Evolutionary conservation across 2,888 invertebrate species (phyloP).

Genomic region (Ypsolopha sequella): DNA sequence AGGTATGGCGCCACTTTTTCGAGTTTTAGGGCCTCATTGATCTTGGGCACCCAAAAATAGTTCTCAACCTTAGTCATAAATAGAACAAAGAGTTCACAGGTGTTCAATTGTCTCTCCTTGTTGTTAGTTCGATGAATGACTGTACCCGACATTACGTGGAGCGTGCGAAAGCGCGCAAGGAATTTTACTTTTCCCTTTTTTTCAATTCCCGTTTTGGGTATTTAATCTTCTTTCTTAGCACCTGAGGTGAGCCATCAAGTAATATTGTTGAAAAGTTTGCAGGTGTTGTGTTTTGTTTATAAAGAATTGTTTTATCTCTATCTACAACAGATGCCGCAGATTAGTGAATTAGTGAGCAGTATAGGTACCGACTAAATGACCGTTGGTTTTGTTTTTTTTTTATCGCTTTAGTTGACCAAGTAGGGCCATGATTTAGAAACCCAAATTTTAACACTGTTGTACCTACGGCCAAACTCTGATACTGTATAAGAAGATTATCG

Average conservation of each 20-base stretch:
- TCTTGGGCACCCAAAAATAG: no score
- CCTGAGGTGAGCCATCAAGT: background rate
- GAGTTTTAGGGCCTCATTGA: no score
- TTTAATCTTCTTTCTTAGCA: background rate
- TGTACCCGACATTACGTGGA: background rate
- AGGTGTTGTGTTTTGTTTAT: background rate
- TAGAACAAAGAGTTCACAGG: background rate
- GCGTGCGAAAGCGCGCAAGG: constrained; percentile 3
- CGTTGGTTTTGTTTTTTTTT: no score
- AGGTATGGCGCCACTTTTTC: no score
- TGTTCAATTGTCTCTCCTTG: background rate
- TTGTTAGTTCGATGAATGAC: background rate
- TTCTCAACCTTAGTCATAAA: no score
- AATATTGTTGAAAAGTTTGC: background rate
- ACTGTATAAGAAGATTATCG: no score
- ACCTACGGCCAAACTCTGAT: no score
- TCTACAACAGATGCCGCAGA: background rate
- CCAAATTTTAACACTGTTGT: no score
- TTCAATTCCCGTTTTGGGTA: background rate
- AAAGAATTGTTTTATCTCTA: background rate
- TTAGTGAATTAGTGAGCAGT: no score
- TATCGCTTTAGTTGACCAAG: no score
- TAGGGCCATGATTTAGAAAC: no score
- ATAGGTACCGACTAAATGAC: no score
- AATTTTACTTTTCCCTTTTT: background rate